Conservation (phyloP, 2,797 vertebrate species). For the Eospalax fontanierii region DNA sequence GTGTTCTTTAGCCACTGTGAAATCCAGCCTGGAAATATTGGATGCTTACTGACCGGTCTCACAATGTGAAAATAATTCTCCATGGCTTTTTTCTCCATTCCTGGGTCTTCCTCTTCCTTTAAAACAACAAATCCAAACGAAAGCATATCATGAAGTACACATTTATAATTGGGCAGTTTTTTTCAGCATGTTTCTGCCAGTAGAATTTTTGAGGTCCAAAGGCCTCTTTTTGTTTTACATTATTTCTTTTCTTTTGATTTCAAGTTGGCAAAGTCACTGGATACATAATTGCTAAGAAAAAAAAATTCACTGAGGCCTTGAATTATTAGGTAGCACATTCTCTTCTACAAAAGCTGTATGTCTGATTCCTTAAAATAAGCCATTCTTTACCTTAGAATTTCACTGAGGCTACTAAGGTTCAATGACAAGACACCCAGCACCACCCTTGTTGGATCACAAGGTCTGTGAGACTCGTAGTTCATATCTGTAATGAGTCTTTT, state of each 20-base stretch:
- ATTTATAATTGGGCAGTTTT: neutral
- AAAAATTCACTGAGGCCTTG: neutral
- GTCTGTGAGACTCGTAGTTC: neutral
- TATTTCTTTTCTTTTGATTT: conserved; percentile 48
- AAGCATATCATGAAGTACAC: neutral
- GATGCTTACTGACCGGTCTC: neutral
- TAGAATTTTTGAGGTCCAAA: neutral
- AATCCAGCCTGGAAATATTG: neutral
- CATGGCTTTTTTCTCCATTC: neutral
- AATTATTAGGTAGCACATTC: neutral
- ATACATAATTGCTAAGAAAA: conserved; percentile 16
- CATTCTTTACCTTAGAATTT: conserved; percentile 3
- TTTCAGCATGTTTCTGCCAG: neutral
- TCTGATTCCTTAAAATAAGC: neutral
- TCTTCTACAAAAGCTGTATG: neutral
- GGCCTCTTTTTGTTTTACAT: conserved; percentile 20
- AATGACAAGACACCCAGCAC: neutral
- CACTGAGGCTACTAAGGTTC: neutral
- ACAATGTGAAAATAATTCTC: neutral
- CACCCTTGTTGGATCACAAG: neutral
- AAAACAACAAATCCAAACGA: neutral
- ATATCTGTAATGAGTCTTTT: neutral
- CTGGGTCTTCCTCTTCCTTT: neutral
- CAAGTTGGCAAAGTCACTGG: neutral
- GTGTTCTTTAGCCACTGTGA: neutral